Percentiles rank a stretch among this genome's conserved stretches.
These are phyloP conservation scores for Onychomys torridus DNA, from an alignment of 2,797 vertebrate species.

Conservation along the genomic window DNA sequence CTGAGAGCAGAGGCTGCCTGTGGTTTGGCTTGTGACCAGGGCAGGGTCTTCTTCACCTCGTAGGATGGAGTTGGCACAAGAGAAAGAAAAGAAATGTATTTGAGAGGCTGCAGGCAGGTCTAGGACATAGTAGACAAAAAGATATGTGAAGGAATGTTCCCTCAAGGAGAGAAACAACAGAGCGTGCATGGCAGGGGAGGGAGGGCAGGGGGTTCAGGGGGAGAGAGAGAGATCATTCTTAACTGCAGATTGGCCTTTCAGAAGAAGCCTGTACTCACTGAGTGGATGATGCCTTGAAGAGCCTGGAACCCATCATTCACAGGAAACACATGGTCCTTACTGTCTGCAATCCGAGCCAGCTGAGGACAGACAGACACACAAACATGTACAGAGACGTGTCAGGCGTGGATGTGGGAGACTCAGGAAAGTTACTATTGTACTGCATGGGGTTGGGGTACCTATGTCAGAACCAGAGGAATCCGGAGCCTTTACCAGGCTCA, in stretches of 20 bases:
- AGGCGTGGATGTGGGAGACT: not conserved
- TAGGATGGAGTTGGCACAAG: not conserved
- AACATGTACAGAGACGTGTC: not conserved
- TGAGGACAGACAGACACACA: conserved; percentile 80
- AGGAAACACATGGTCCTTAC: conserved; percentile 98
- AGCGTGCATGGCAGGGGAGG: not conserved
- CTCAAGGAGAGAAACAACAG: not conserved
- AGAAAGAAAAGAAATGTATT: not conserved
- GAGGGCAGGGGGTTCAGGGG: too few relatives aligned
- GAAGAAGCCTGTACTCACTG: conserved; percentile 89
- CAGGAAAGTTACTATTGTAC: not conserved
- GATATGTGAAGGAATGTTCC: not conserved
- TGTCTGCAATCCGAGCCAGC: conserved; percentile 98
- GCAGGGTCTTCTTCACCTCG: not conserved
- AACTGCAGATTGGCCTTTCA: not conserved
- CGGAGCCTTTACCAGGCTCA: not conserved
- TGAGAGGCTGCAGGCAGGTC: conserved; percentile 12
- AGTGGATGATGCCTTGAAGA: conserved; percentile 97
- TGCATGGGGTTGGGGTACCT: not conserved
- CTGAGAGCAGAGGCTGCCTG: not conserved
- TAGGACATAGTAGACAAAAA: not conserved
- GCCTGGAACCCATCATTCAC: conserved; percentile 98
- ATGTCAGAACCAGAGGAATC: not conserved
- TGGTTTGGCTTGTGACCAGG: not conserved
- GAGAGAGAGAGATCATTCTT: not conserved